A percentile compares a stretch with the other conserved stretches of the same genome.
Conservation (phyloP, 2,113 vertebrate species). For the Phylloscopus whistleri region DNA sequence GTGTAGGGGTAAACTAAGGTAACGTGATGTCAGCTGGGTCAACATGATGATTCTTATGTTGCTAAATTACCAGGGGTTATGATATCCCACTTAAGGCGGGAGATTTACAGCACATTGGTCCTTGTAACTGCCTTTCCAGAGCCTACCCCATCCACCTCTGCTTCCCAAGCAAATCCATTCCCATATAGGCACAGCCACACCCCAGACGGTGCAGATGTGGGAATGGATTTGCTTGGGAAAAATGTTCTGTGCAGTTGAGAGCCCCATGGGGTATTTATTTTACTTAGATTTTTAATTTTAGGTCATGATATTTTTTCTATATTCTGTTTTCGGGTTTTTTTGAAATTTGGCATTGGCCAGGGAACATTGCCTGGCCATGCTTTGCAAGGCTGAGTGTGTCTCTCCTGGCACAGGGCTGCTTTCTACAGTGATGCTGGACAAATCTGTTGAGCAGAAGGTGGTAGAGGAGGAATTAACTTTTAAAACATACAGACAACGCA, state of each 20-base stretch:
- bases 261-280: neutral
- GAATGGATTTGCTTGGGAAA: slow-evolving; percentile 9
- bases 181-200: neutral
- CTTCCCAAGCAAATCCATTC: neutral
- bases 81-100: neutral
- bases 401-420: neutral
- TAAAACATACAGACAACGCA: neutral
- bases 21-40: neutral
- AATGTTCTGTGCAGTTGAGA: neutral
- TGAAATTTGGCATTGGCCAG: neutral
- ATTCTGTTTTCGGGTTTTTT: neutral
- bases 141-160: neutral
- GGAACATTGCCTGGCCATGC: neutral
- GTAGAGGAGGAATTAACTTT: neutral
- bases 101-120: neutral
- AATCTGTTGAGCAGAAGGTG: slow-evolving; percentile 40
- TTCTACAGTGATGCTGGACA: neutral
- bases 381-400: neutral
- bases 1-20: neutral
- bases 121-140: neutral
- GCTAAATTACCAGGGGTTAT: neutral
- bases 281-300: neutral
- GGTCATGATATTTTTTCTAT: neutral
- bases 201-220: neutral
- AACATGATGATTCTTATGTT: neutral